Conservation (phyloP, 2,113 vertebrate species). For the Cryptotis parvus region DNA sequence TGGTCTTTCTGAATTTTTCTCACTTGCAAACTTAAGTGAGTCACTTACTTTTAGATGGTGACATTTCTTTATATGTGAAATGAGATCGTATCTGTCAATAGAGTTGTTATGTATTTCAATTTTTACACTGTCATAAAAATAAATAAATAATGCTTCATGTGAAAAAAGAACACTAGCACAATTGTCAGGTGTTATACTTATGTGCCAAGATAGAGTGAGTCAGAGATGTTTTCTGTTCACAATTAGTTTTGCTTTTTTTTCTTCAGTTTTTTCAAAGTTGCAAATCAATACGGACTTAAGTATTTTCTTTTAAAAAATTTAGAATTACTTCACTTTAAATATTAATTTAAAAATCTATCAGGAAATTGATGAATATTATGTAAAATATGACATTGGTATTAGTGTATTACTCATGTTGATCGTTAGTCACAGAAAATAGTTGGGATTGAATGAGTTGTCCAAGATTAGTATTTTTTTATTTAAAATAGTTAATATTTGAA, state of each 20-base stretch:
- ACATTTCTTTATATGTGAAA: too few species aligned
- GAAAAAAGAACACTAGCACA: neutral
- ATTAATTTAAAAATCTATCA: neutral
- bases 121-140: too few species aligned
- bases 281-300: neutral
- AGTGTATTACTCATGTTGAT: neutral
- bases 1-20: too few species aligned
- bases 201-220: neutral
- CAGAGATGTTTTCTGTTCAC: neutral
- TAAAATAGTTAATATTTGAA: neutral
- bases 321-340: neutral
- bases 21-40: too few species aligned
- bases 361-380: neutral
- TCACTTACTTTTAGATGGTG: too few species aligned
- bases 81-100: too few species aligned
- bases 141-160: too few species aligned
- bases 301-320: conserved; percentile 12
- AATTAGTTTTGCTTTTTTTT: neutral
- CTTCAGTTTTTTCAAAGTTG: neutral
- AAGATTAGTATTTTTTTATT: conserved; percentile 19
- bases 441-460: neutral
- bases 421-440: conserved; percentile 17
- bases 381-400: neutral
- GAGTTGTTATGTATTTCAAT: too few species aligned
- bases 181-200: neutral